Conservation (phyloP, 2,797 vertebrate species). For the Pseudotriccus pelzelni region DNA sequence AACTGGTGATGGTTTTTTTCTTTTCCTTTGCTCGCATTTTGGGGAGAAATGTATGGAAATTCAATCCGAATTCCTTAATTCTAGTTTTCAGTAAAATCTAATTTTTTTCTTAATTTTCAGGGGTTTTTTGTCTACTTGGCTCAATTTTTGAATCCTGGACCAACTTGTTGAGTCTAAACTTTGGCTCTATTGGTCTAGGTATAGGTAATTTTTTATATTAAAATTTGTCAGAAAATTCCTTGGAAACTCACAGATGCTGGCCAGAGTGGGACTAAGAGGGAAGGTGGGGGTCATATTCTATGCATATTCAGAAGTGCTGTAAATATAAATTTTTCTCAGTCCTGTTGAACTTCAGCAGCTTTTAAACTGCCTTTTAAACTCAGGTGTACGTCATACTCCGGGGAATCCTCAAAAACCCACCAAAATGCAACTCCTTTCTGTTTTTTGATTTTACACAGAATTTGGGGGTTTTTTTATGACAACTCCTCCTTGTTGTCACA, state of each 20-base stretch:
- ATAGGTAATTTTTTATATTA: neutral
- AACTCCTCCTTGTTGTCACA: neutral
- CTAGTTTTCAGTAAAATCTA: neutral
- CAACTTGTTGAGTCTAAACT: neutral
- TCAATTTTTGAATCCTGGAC: neutral
- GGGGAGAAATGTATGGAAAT: neutral
- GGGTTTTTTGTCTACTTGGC: neutral
- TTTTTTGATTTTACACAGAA: neutral
- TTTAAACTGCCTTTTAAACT: neutral
- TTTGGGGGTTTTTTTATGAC: neutral
- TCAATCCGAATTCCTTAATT: neutral
- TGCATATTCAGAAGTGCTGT: neutral
- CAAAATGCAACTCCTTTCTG: neutral
- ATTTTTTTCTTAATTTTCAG: neutral
- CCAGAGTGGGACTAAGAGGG: neutral
- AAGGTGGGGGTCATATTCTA: neutral
- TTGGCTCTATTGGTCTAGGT: neutral
- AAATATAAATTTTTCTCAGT: neutral
- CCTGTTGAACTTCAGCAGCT: neutral
- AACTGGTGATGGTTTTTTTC: neutral
- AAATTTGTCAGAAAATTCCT: neutral
- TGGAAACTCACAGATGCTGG: neutral
- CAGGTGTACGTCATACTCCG: accelerated
- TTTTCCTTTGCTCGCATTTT: neutral
- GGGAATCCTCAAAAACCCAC: neutral